Base-by-base conservation (phyloP, 2,888 invertebrate genomes). In the Dusona sp. region DNA sequence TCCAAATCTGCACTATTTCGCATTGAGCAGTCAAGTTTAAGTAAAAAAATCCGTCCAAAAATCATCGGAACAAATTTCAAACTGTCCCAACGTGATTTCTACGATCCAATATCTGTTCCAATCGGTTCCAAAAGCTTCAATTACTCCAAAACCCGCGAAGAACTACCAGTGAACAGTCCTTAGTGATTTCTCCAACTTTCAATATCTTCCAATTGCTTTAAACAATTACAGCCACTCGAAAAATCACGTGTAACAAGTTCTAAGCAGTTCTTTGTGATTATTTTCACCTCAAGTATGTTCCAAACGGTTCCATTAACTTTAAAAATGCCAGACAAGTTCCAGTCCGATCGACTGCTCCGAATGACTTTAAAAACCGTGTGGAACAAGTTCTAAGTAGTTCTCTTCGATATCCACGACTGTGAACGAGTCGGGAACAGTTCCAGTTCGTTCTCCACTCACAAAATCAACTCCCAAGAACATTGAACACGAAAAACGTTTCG, bases 51-150 rank as follows among this genome's bases (percentile, higher is more conserved):
- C 19, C 16, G 16, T 67, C 29, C 33, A 9, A n/a, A 38, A 42
- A 16, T 36, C 2, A 2, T 3, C 54, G 54, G 54, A 79, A 57
- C 79, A 19, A 38, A n/a, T 79, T 19, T 42, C 13, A 64, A 75
- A 29, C 4, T 9, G 33, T 64, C 22, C 72, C 22, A 45, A 79
- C 42, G 45, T 45, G 0, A 16, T 45, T 16, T 16, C 45, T 3
- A 16, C 3, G 45, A 45, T 45, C 16, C 16, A 45, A 45, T 16
- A 45, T 45, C 45, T 2, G 45, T 45, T 45, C 16, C 19, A n/a
- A 48, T 48, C 48, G 19, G 19, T 48, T 19, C n/a, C 48, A 19
- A 48, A 7, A 19, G 25, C 7, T 48, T 13, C 13, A 16, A 48
- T 72, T 13, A 65, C 16, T 22, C 42, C 2, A n/a, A 42, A 42